phyloP scores from a whole-genome alignment of 2,888 invertebrate genomes.

The Pimpla rufipes region DNA sequence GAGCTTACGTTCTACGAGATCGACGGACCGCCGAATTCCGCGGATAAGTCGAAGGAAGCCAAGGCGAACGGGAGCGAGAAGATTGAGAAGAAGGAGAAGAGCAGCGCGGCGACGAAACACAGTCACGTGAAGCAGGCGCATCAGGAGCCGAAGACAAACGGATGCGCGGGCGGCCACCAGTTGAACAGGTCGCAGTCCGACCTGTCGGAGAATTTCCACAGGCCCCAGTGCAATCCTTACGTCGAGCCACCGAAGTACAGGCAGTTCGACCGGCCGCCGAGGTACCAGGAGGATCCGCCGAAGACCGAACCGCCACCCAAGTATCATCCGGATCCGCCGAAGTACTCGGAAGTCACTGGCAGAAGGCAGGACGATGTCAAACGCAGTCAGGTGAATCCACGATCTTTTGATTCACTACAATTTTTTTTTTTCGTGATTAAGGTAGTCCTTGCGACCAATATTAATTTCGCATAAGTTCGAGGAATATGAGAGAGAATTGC shows the following conservation, averaged over 20 bases:
- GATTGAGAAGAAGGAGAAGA: slow-evolving; percentile 72
- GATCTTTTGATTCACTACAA: no score
- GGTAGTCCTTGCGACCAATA: no score
- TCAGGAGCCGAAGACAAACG: slow-evolving; percentile 76
- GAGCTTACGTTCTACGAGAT: slow-evolving; percentile 82
- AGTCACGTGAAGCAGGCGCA: slow-evolving; percentile 70
- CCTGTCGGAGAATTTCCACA: slow-evolving; percentile 75
- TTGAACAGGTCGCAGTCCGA: slow-evolving; percentile 74
- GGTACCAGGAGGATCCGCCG: slow-evolving; percentile 80
- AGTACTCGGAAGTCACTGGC: slow-evolving; percentile 80
- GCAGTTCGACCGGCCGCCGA: slow-evolving; percentile 81
- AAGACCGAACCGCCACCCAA: slow-evolving; percentile 81
- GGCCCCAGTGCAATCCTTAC: slow-evolving; percentile 75
- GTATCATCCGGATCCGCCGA: slow-evolving; percentile 79
- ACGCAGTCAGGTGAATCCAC: slow-evolving; percentile 76
- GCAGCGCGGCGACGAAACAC: slow-evolving; percentile 71
- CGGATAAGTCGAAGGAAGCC: slow-evolving; percentile 69
- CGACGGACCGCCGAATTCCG: slow-evolving; percentile 76
- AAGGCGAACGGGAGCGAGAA: slow-evolving; percentile 70
- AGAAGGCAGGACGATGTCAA: slow-evolving; percentile 80
- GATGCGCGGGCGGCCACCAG: slow-evolving; percentile 54
- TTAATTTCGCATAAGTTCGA: no score
- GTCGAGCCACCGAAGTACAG: slow-evolving; percentile 82
- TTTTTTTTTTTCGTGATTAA: no score
- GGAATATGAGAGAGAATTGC: no score